Base-by-base conservation (phyloP, 1,140 invertebrate genomes). In the Drosophila nasuta region DNA sequence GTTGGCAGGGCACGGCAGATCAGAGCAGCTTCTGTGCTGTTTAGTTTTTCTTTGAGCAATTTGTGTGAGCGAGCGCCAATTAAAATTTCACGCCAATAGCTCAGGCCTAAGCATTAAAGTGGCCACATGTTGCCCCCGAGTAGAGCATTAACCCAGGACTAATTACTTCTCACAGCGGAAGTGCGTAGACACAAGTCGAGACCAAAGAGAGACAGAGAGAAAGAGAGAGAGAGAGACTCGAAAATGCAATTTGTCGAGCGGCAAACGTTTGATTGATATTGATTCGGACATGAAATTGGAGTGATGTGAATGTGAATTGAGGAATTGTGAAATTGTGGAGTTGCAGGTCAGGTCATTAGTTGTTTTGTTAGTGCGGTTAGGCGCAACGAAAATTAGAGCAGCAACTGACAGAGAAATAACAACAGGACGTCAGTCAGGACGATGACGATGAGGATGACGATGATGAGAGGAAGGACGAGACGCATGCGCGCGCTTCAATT, bases 1-100 rank as follows among this genome's bases (percentile, higher is more conserved):
- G 17, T 6, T 62, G n/a, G 28, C 15, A 52, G 8, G 38, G 10
- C 57, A 51, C 0, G 20, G 0, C 20, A 25, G 20, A 3, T 25
- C 15, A 52, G 20, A 20, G 5, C 57, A 46, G 57, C 57, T 59
- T 46, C 57, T 30, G 57, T 59, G 38, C 25, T 52, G 49, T 13
- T 25, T 25, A 3, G 20, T 25, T 25, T 25, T 25, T 25, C 20
- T 48, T 17, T 30, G 57, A 2, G 15, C 20, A 45, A 33, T 56
- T 48, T 7, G 35, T 56, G 64, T 57, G 33, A 54, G 10, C 35
- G 56, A 60, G 57, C 73, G 72, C 77, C 83, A 88, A 87, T 87
- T 87, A 87, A 87, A 87, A 88, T 87, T 88, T 88, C 82, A 87
- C 82, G 82, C 82, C 82, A 87, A 87, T 87, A 88, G 83, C 66